These are phyloP conservation scores for Poeciliopsis paucimaculata DNA, from an alignment of 2,797 vertebrate species.

Conservation along the genomic window DNA sequence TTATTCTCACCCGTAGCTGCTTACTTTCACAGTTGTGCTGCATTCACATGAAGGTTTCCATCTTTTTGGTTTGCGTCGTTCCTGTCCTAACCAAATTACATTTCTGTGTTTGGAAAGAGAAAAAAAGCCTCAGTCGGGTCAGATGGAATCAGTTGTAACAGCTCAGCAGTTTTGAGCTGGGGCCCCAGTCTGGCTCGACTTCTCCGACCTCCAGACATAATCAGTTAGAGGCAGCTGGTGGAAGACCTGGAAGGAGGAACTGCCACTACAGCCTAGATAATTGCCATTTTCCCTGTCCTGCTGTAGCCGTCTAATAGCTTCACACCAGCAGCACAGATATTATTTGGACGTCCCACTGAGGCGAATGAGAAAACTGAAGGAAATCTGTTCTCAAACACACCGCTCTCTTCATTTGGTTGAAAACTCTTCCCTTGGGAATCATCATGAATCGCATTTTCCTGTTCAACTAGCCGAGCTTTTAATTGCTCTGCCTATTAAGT, in stretches of 20 bases:
- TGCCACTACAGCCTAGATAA: constrained; percentile 47
- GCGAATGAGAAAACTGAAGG: constrained; percentile 34
- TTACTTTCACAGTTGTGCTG: not conserved
- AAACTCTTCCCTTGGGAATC: constrained; percentile 32
- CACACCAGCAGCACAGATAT: constrained; percentile 58
- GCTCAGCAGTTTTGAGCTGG: constrained; percentile 67
- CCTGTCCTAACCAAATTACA: constrained; percentile 51
- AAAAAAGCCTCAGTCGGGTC: constrained; percentile 42
- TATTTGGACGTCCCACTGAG: constrained; percentile 57
- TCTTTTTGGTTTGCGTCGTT: constrained; percentile 32
- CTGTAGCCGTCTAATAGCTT: constrained; percentile 63
- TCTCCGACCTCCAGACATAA: constrained; percentile 33
- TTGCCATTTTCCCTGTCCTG: constrained; percentile 52
- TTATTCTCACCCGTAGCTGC: not conserved
- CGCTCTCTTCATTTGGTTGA: constrained; percentile 41
- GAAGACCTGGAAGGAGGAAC: constrained; percentile 50
- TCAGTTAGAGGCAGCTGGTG: constrained; percentile 54
- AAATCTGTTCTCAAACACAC: constrained; percentile 41
- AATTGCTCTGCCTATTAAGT: constrained; percentile 57
- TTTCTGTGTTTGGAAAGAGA: constrained; percentile 34
- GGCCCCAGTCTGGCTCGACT: constrained; percentile 48
- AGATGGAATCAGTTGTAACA: constrained; percentile 62
- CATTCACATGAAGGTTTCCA: constrained; percentile 17
- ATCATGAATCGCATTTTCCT: constrained; percentile 25
- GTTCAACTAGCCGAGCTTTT: constrained; percentile 46